Base-by-base conservation (phyloP, 1,140 invertebrate species). In the Drosophila trapezifrons region DNA sequence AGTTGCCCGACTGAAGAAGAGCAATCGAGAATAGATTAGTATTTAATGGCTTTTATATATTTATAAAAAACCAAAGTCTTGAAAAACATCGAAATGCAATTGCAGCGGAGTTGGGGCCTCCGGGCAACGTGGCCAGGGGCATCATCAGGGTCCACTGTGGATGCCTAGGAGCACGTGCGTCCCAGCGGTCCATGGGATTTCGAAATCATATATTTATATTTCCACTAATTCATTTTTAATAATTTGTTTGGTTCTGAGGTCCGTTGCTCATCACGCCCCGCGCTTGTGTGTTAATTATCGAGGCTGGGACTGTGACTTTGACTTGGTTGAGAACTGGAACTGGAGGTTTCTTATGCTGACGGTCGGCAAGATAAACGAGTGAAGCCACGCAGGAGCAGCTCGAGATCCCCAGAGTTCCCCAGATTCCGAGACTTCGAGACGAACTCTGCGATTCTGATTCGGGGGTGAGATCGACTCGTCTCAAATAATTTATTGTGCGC, bases 221-320 rank as follows among this genome's bases (percentile, higher is more conserved):
- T 85, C 85, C 79, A 91, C 89, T 91, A 91, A 91, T 91, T 91
- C 85, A 91, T 91, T 91, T 91, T 91, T 91, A 91, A 91, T 91
- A 91, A 91, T 91, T 91, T 90, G 81, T 91, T 91, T 90, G 85
- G 85, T 72, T 90, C 84, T 71, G 52, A 37, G 38, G 74, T 65
- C 69, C 77, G 82, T 60, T 86, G 74, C 77, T 77, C 84, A 90
- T 77, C 84, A 89, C 84, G 85, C 84, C 85, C 85, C 86, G 81
- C 81, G 72, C 80, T 90, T 84, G 77, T 90, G 80, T 80, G 84
- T 90, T 89, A 89, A 90, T 90, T 90, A 89, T 89, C 81, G 62
- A 79, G 65, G 60, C 56, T 59, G 62, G 71, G 62, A 67, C 65
- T 63, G 57, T 18, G 59, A 67, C 46, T 70, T 54, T 35, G 64